Base-by-base conservation (phyloP, 2,113 vertebrate genomes). In the Sander vitreus region DNA sequence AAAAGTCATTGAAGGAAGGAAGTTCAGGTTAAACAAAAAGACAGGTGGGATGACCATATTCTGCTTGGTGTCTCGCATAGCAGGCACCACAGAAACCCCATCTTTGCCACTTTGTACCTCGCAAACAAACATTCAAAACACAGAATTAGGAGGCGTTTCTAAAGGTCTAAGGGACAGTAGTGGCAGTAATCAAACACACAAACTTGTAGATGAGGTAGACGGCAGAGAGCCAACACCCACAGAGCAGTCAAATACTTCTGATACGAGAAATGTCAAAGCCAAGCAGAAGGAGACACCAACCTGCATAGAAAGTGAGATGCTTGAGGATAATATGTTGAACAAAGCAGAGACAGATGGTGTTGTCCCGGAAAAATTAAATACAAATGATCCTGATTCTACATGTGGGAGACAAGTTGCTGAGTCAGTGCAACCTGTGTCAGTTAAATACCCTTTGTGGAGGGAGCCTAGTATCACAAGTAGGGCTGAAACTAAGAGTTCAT, bases 61-160 rank as follows among this genome's bases (percentile, higher is more conserved):
- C 82, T 96, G 95, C 68, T 83, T 96, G 23, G 93, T 96, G 62
- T 96, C 96, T 30, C 90, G 94, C 45, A 93, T 88, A 51, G 90
- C 86, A 16, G 81, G 55, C 2, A 11, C 85, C 15, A 67, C 89
- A 5, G 89, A 92, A 59, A 66, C 51, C 23, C 39, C 81, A 12
- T 86, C 84, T 48, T 63, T 86, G 54, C 88, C 92, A 5, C n/a
- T 86, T 33, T 85, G 69, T 69, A 65, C 57, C 23, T 47, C 36
- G 3, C 73, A 87, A 66, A 58, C 63, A 36, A 82, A 60, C 33
- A 64, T 14, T 72, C 36, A 81, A 82, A 79, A 48, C 39, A 39
- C 53, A 67, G 73, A 58, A 1, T 16, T 15, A 12, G 66, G 7
- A 48, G 45, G 53, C 9, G 19, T 65, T 73, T 78, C 47, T 30